A percentile compares a stretch with the other conserved stretches of the same genome.
phyloP scores from a whole-genome alignment of 2,113 vertebrate species.

The Notechis scutatus region DNA sequence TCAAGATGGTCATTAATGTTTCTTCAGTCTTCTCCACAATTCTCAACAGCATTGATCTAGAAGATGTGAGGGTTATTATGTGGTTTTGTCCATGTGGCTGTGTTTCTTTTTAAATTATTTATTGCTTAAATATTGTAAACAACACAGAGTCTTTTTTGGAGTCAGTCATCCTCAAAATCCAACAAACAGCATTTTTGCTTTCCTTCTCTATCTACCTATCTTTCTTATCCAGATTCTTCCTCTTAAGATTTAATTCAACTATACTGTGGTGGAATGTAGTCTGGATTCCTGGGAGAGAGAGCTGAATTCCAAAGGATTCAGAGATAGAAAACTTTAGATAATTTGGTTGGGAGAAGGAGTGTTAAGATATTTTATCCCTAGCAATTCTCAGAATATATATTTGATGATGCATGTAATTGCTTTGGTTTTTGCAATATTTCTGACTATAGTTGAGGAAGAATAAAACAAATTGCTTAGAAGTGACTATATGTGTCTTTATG shows the following conservation, averaged over 20 bases:
- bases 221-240: not conserved
- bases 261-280: not conserved
- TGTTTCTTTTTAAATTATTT: not conserved
- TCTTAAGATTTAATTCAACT: not conserved
- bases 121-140: not conserved
- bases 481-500: not conserved
- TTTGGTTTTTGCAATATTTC: not conserved
- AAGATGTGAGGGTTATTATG: not conserved
- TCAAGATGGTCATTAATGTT: not conserved
- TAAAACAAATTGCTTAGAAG: not conserved
- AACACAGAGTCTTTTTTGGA: not conserved
- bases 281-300: not conserved
- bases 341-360: not conserved
- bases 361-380: not conserved
- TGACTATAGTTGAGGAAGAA: not conserved
- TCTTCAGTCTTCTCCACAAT: not conserved
- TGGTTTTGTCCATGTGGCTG: not conserved
- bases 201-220: not conserved
- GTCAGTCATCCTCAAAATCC: not conserved
- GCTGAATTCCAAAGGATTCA: not conserved
- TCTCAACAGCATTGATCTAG: not conserved
- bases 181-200: not conserved
- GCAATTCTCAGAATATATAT: not conserved
- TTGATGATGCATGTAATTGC: not conserved
- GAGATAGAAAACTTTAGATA: not conserved